These are phyloP conservation scores for Albula goreensis DNA, from an alignment of 2,113 vertebrate species.

Conservation along the genomic window DNA sequence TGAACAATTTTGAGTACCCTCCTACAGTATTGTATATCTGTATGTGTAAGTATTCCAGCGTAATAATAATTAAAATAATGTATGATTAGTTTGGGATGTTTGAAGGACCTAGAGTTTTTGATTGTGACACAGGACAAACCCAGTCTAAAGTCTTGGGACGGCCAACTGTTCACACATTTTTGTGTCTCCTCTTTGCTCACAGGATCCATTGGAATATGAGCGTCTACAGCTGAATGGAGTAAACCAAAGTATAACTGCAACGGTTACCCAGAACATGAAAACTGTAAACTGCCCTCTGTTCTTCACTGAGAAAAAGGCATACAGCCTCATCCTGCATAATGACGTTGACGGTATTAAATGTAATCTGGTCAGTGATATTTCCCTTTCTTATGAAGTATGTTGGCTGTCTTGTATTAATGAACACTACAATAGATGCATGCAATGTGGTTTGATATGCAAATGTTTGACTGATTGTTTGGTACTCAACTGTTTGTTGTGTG, in stretches of 20 bases:
- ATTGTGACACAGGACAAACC: neutral
- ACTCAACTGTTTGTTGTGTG: neutral
- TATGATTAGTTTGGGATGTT: no score
- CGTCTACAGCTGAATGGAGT: conserved; percentile 63
- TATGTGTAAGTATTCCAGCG: no score
- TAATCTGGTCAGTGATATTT: conserved; percentile 72
- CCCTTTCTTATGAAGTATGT: neutral
- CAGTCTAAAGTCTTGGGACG: neutral
- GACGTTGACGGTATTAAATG: conserved; percentile 58
- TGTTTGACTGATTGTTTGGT: neutral
- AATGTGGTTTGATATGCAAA: no score
- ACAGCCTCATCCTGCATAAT: conserved; percentile 76
- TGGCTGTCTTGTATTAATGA: no score
- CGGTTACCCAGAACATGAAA: conserved; percentile 52
- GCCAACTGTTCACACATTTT: neutral
- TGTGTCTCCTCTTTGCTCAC: neutral
- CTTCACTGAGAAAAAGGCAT: conserved; percentile 65
- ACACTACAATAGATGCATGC: no score
- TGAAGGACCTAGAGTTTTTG: no score
- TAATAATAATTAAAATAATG: no score
- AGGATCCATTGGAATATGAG: conserved; percentile 80
- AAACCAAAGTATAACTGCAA: conserved; percentile 56
- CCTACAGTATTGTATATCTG: no score
- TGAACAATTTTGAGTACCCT: no score
- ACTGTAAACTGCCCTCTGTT: conserved; percentile 48